A percentile compares a stretch with the other conserved stretches of the same genome.
phyloP scores from a whole-genome alignment of 2,888 invertebrate species.

The Gymnocheta viridis region DNA sequence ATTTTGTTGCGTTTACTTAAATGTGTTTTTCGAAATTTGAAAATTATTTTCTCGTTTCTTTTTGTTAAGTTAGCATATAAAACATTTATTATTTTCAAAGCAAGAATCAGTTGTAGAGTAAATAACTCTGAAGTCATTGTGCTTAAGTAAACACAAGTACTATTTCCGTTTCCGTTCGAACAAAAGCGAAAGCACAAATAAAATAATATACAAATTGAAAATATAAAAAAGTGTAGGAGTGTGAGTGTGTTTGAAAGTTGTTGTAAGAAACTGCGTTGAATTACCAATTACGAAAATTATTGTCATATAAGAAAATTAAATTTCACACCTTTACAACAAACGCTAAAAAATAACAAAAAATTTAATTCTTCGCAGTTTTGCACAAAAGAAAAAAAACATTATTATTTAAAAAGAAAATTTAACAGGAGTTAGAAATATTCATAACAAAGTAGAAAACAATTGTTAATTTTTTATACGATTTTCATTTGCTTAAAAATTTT shows the following conservation, averaged over 20 bases:
- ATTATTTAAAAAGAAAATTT: neutral
- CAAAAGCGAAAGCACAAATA: neutral
- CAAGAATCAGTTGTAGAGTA: slow-evolving; percentile 16
- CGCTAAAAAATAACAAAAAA: neutral
- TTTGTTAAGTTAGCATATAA: too few species aligned
- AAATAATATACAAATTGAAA: neutral
- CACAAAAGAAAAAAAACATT: neutral
- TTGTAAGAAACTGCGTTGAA: slow-evolving; percentile 32
- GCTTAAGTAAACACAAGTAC: slow-evolving; percentile 40
- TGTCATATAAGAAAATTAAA: slow-evolving; percentile 46
- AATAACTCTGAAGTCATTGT: slow-evolving; percentile 33
- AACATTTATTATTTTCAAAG: too few species aligned
- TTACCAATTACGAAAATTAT: slow-evolving; percentile 57
- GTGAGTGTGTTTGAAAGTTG: neutral
- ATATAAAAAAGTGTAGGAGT: neutral
- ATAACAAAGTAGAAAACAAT: neutral
- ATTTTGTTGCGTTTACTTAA: neutral
- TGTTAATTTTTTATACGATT: slow-evolving; percentile 47
- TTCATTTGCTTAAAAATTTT: slow-evolving; percentile 13
- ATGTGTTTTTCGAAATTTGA: slow-evolving; percentile 1
- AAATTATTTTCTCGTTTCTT: neutral
- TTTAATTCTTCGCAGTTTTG: slow-evolving; percentile 3
- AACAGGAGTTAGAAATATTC: neutral
- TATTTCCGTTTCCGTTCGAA: slow-evolving; percentile 52
- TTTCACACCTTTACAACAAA: slow-evolving; percentile 31